Percentiles rank a stretch among this genome's conserved stretches.
These are phyloP conservation scores for Caiman crocodilus DNA, from an alignment of 2,797 vertebrate species.

Conservation along the genomic window DNA sequence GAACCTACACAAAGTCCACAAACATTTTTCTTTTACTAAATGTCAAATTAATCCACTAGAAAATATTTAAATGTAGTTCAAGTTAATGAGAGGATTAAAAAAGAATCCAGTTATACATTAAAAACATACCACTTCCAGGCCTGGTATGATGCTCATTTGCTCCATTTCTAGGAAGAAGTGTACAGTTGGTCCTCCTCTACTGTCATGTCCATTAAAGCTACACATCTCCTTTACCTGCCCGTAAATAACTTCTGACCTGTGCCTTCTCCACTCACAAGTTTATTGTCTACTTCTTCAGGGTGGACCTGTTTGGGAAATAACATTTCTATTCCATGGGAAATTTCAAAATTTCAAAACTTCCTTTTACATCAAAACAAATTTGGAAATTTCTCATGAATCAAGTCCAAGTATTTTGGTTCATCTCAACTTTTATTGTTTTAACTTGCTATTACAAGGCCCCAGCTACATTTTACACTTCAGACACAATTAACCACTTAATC, in stretches of 20 bases:
- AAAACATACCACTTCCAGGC: background rate
- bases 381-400: background rate
- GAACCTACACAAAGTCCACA: background rate
- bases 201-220: background rate
- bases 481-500: too few species aligned
- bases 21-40: background rate
- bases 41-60: background rate
- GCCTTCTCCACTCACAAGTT: background rate
- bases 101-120: too few species aligned
- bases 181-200: background rate
- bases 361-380: background rate
- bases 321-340: background rate
- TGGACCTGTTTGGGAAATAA: background rate
- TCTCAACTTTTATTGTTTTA: too few species aligned
- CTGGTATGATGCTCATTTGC: background rate
- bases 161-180: background rate
- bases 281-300: background rate
- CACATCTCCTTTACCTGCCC: background rate
- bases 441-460: too few species aligned
- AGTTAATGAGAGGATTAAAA: background rate
- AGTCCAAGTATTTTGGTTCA: background rate
- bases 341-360: background rate
- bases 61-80: background rate
- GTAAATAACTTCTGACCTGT: background rate
- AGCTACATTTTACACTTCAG: too few species aligned